phyloP scores from a whole-genome alignment of 1,140 invertebrate genomes.

The Eriosoma lanigerum region DNA sequence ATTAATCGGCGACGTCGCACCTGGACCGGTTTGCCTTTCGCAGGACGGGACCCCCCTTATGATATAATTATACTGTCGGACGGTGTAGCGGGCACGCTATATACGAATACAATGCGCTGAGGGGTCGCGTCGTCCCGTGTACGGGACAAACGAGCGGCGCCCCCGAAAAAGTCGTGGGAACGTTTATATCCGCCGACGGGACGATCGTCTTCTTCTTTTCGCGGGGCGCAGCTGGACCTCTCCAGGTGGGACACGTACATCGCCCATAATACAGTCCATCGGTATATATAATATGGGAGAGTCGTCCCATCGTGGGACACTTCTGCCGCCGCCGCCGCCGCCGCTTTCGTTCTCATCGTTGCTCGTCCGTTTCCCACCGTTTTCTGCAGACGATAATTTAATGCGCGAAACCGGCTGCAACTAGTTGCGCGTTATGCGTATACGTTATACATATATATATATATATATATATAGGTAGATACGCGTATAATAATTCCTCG shows the following conservation, averaged over 20 bases:
- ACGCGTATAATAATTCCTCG: no score
- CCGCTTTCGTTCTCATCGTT: not conserved
- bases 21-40: conserved; percentile 17
- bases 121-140: conserved; percentile 13
- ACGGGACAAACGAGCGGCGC: conserved; percentile 24
- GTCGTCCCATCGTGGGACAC: conserved; percentile 20
- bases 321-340: conserved; percentile 1
- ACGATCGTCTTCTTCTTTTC: not conserved
- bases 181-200: conserved; percentile 21
- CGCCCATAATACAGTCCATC: not conserved
- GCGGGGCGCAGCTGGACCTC: conserved; percentile 4
- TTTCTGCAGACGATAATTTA: not conserved
- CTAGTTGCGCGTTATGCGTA: not conserved
- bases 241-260: conserved; percentile 27
- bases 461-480: no score
- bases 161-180: conserved; percentile 48
- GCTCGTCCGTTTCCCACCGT: not conserved
- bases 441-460: not conserved
- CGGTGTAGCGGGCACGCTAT: not conserved
- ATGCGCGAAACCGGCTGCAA: conserved; percentile 17
- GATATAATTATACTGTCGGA: not conserved
- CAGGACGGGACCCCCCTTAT: conserved; percentile 35
- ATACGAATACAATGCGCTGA: not conserved
- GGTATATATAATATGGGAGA: not conserved
- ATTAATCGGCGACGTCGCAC: no score